Evolutionary conservation across 2,113 vertebrate genomes (phyloP).

Genomic region (Coracopsis vasa): DNA sequence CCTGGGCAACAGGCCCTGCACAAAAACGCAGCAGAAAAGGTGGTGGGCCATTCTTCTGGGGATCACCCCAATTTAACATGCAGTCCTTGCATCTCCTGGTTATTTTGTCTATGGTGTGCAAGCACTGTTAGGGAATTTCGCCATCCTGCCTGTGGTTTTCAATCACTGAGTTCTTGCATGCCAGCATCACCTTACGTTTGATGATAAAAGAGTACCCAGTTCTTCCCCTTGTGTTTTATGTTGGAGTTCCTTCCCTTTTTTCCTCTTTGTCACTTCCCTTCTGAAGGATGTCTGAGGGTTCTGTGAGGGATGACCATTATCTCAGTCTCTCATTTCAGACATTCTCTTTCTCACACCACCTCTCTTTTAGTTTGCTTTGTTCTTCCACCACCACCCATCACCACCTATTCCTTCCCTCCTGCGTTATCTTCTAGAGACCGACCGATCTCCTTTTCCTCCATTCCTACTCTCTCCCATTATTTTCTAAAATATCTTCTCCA

Average conservation of each 20-base stretch:
- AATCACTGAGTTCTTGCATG: neutral
- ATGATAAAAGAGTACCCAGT: neutral
- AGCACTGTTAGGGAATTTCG: neutral
- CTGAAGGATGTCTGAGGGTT: neutral
- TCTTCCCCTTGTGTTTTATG: neutral
- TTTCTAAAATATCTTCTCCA: neutral
- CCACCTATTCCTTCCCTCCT: neutral
- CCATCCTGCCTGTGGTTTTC: neutral
- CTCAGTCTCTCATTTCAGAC: slow-evolving; percentile 5
- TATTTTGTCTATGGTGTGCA: neutral
- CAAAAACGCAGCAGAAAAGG: neutral
- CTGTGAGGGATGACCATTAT: neutral
- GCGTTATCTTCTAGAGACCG: neutral
- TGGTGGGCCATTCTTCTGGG: neutral
- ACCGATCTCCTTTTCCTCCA: neutral
- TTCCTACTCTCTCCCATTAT: neutral
- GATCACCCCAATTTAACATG: neutral
- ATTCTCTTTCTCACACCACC: neutral
- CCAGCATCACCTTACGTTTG: neutral
- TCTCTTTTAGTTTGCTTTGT: slow-evolving; percentile 27
- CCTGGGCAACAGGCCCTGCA: neutral
- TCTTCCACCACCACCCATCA: slow-evolving; percentile 27
- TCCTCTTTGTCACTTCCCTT: neutral
- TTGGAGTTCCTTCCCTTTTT: fast-evolving
- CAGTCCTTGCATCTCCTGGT: neutral